phyloP scores from a whole-genome alignment of 1,140 invertebrate genomes.

The Anoplophora glabripennis region DNA sequence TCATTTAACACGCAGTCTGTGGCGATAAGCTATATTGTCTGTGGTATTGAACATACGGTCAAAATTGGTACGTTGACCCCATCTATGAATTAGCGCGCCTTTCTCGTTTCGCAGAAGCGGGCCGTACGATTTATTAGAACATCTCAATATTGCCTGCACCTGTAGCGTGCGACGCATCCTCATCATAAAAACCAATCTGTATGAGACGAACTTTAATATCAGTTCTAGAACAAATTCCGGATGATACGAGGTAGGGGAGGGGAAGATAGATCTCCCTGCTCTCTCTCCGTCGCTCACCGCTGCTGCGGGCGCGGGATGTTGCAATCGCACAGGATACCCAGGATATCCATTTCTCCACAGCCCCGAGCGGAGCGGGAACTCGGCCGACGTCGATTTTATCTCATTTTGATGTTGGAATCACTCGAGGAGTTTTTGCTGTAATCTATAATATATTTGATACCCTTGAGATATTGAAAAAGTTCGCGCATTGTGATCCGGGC shows the following conservation, averaged over 20 bases:
- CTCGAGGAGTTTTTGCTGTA: constrained; percentile 32
- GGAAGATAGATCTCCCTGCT: not conserved
- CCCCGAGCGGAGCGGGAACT: constrained; percentile 1
- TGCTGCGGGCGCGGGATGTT: no score
- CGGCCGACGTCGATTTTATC: not conserved
- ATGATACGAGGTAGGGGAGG: not conserved
- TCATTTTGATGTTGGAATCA: constrained; percentile 26
- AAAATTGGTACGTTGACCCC: no score
- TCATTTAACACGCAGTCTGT: no score
- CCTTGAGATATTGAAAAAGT: constrained; percentile 38
- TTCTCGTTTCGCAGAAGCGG: no score
- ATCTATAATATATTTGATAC: constrained; percentile 42
- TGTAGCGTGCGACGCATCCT: no score
- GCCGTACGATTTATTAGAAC: no score
- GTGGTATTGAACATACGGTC: no score
- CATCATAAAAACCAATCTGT: constrained; percentile 3
- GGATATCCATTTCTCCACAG: not conserved
- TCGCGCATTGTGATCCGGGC: constrained; percentile 25
- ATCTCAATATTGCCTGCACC: no score
- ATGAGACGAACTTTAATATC: constrained; percentile 4
- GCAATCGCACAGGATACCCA: no score
- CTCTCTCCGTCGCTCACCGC: no score
- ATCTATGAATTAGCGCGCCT: no score
- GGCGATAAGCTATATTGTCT: no score
- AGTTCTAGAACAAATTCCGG: constrained; percentile 1